These are phyloP conservation scores for Saturnia japonica DNA, from an alignment of 2,888 invertebrate genomes.

Conservation along the genomic window DNA sequence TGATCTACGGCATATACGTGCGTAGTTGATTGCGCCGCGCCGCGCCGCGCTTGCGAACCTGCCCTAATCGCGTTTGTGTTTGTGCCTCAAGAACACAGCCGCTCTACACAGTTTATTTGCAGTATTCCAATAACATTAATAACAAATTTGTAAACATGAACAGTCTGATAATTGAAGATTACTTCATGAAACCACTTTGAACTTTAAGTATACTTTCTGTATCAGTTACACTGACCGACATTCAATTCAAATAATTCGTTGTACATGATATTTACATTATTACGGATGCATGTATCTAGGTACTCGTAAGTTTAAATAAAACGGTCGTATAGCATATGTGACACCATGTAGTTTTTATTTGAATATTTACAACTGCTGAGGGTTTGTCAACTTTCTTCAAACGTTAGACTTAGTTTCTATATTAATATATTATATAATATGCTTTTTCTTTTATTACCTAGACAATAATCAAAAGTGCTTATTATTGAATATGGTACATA, in stretches of 20 bases:
- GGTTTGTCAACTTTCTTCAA: background rate
- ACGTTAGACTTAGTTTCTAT: background rate
- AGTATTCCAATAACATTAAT: conserved; percentile 16
- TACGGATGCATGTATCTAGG: too few species aligned
- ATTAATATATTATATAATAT: background rate
- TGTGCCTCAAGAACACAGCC: conserved; percentile 62
- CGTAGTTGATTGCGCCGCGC: conserved; percentile 60
- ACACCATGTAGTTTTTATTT: background rate
- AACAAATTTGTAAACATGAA: background rate
- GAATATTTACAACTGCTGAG: background rate
- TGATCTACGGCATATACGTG: conserved; percentile 23
- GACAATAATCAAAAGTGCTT: background rate
- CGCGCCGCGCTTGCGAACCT: conserved; percentile 65
- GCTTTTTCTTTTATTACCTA: background rate
- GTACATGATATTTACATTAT: too few species aligned
- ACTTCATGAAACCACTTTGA: too few species aligned
- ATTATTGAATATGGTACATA: too few species aligned
- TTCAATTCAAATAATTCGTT: too few species aligned
- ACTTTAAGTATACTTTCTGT: too few species aligned
- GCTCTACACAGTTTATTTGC: conserved; percentile 28
- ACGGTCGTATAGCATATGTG: background rate
- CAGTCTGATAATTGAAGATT: too few species aligned
- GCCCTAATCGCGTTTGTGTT: conserved; percentile 78
- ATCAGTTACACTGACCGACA: too few species aligned
- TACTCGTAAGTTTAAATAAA: background rate